Evolutionary conservation across 2,888 invertebrate genomes (phyloP).

Genomic region (Lymantria dispar): DNA sequence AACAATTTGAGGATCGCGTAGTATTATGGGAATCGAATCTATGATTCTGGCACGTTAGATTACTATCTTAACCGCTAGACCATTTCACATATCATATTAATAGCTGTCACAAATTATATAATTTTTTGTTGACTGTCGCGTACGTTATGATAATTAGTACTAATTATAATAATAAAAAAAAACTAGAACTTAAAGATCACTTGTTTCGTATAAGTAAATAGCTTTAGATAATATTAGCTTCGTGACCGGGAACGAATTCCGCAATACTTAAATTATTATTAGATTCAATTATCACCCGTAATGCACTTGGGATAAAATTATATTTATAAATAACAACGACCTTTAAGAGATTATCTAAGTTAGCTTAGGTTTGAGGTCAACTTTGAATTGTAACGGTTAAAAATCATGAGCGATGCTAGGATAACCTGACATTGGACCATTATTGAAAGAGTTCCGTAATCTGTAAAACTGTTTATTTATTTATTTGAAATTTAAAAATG

Average conservation of each 20-base stretch:
- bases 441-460: too few relatives aligned
- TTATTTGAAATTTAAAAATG: too few relatives aligned
- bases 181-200: conserved; percentile 1
- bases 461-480: too few relatives aligned
- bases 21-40: too few relatives aligned
- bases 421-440: too few relatives aligned
- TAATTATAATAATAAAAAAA: not conserved
- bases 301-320: conserved; percentile 44
- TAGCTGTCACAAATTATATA: too few relatives aligned
- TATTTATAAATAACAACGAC: conserved; percentile 48
- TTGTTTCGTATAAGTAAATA: conserved; percentile 2
- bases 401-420: not conserved
- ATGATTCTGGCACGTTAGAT: too few relatives aligned
- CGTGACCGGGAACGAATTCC: conserved; percentile 5
- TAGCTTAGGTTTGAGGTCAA: not conserved
- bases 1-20: too few relatives aligned
- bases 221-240: conserved; percentile 2
- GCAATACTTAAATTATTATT: not conserved
- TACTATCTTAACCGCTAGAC: too few relatives aligned
- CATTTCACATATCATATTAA: too few relatives aligned
- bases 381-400: not conserved
- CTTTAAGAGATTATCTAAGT: conserved; percentile 36
- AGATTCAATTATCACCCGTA: conserved; percentile 8
- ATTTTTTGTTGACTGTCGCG: not conserved
- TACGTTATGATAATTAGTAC: not conserved